A percentile compares a stretch with the other conserved stretches of the same genome.
Evolutionary conservation across 2,113 vertebrate species (phyloP).

Genomic region (Thalassoma bifasciatum): DNA sequence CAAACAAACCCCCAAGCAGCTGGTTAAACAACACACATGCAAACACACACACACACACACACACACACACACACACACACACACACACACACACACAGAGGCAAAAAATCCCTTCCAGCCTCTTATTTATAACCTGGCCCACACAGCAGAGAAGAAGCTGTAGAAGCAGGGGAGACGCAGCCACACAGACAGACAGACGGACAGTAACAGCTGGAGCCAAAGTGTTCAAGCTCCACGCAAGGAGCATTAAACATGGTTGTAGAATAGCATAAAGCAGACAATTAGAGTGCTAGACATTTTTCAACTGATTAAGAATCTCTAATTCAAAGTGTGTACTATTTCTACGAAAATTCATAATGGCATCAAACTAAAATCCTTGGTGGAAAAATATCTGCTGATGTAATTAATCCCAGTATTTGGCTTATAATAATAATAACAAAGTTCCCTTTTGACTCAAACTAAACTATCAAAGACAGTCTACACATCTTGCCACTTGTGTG

Average conservation of each 20-base stretch:
- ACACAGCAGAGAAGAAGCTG: constrained; percentile 61
- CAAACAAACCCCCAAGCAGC: constrained; percentile 71
- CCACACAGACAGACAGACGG: constrained; percentile 70
- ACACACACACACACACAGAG: constrained; percentile 11
- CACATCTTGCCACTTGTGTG: neutral
- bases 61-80: constrained; percentile 34
- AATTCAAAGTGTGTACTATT: too few relatives aligned
- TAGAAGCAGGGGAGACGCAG: constrained; percentile 49
- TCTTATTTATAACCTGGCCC: constrained; percentile 79
- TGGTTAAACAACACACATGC: constrained; percentile 75
- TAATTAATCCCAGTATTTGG: neutral
- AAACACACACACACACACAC: constrained; percentile 44
- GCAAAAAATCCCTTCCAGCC: constrained; percentile 42
- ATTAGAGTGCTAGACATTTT: neutral
- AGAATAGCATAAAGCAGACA: constrained; percentile 19
- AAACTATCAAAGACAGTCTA: too few relatives aligned
- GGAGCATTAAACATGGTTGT: constrained; percentile 9
- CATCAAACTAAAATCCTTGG: too few relatives aligned
- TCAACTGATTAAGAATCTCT: too few relatives aligned
- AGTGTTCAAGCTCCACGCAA: constrained; percentile 49
- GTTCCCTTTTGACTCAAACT: too few relatives aligned
- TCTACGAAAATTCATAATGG: too few relatives aligned
- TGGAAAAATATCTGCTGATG: neutral
- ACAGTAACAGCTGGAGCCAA: constrained; percentile 73
- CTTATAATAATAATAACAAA: too few relatives aligned